Evolutionary conservation across 2,888 invertebrate species (phyloP), one percentile per base, ranked within the genome.

Genomic region (Ctena decussata): DNA sequence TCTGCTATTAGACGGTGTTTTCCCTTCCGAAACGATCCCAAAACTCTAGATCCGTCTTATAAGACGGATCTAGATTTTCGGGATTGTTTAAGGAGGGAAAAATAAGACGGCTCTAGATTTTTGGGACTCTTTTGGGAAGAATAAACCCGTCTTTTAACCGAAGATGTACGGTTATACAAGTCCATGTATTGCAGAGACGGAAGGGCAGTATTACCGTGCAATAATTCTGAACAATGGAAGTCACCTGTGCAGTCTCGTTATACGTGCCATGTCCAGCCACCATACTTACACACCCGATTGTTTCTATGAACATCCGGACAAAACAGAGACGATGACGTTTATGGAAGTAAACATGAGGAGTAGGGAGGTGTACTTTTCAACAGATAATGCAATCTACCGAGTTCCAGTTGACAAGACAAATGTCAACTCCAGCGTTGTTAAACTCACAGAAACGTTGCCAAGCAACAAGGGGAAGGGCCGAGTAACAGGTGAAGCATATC

Each of bases 341-440:
- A 77, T 87, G 30, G 87, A 87, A n/a, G 30, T 87, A 0, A 83
- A 87, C 46, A 83, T 80, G 81, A 37, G 60, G 18, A 30, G 27
- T 0, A 44, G 85, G 35, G 73, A 83, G 39, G 87, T 82, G 12
- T 87, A 85, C 53, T 83, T 87, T 57, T 57, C 85, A 12, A 73
- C 72, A 0, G 30, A 75, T 8, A 60, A 35, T 11, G 57, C 30
- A 27, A 78, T 87, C 35, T 80, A 85, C 44, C 83, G 83, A 8
- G 72, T 72, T 15, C 44, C 72, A n/a, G 24, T 72, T n/a, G 44
- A 44, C 21, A 2, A 35, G 6, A n/a, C 32, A 32, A 65, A 65
- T 65, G 65, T 35, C 3, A 21, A 35, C 2, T 32, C 32, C 32
- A 11, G n/a, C 5, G 53, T n/a, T 53, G 35, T 35, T 3, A 24